A percentile compares a stretch with the other conserved stretches of the same genome.
phyloP scores from a whole-genome alignment of 2,113 vertebrate species.

The Cranoglanis bouderius region DNA sequence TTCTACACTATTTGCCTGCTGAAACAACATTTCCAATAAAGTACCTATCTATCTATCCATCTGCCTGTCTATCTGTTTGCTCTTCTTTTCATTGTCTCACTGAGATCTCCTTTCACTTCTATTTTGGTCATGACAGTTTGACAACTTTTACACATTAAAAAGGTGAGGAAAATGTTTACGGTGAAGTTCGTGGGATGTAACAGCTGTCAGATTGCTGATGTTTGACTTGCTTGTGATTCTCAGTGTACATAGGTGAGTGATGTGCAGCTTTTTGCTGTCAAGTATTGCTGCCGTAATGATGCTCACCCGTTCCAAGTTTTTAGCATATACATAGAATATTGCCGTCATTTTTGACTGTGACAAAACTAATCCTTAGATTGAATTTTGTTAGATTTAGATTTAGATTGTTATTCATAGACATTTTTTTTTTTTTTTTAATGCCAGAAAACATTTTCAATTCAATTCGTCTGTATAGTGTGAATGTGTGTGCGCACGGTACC shows the following conservation, averaged over 20 bases:
- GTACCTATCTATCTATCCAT: not conserved
- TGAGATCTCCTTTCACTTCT: conserved; percentile 17
- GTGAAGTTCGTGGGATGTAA: conserved; percentile 1
- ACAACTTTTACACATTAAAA: conserved; percentile 6
- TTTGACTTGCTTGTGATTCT: conserved; percentile 1
- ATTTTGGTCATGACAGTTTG: conserved; percentile 14
- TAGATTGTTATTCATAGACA: not conserved
- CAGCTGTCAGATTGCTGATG: not conserved
- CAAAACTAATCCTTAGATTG: not conserved
- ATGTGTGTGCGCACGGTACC: not conserved
- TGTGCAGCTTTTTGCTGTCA: not conserved
- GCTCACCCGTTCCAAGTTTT: not conserved
- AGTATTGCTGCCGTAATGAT: not conserved
- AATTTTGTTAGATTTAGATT: not conserved
- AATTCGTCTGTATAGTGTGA: not conserved
- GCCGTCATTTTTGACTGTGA: not conserved
- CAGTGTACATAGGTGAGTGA: not conserved
- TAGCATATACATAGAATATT: not conserved
- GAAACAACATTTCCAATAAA: not conserved
- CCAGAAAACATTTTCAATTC: not conserved
- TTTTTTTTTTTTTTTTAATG: not conserved
- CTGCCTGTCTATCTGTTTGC: not conserved
- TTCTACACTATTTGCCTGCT: not conserved
- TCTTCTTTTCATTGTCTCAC: not conserved
- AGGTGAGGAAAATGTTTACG: not conserved